Evolutionary conservation across 2,888 invertebrate species (phyloP).

Genomic region (Formica aserva): DNA sequence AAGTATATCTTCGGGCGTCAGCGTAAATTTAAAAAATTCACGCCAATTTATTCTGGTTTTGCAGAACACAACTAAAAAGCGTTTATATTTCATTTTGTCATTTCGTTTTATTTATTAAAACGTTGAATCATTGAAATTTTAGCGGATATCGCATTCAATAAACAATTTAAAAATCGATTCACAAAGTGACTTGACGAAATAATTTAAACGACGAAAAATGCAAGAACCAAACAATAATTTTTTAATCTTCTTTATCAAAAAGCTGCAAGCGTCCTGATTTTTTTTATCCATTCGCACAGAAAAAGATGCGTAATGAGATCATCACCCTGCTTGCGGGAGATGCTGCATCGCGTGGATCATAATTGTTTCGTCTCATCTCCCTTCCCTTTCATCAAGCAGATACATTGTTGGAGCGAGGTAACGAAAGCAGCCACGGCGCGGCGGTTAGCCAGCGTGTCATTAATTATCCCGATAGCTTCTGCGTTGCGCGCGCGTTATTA

Average conservation of each 20-base stretch:
- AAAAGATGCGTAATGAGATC: conserved; percentile 1
- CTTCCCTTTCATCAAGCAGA: conserved; percentile 31
- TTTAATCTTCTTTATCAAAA: neutral
- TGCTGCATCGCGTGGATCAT: neutral
- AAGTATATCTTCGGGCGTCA: neutral
- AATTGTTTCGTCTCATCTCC: conserved; percentile 17
- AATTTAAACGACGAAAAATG: neutral
- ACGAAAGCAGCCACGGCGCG: conserved; percentile 35
- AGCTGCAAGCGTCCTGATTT: neutral
- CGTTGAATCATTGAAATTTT: neutral
- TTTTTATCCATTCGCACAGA: neutral
- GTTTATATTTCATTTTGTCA: neutral
- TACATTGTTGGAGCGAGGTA: conserved; percentile 30
- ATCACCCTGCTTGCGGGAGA: neutral
- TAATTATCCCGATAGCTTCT: conserved; percentile 56
- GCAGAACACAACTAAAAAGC: neutral
- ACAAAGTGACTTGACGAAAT: neutral
- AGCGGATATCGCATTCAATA: neutral
- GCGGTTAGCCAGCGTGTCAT: conserved; percentile 54
- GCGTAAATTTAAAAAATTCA: conserved; percentile 7
- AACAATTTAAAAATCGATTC: neutral
- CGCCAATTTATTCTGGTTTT: neutral
- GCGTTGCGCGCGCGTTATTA: conserved; percentile 51
- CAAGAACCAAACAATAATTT: neutral
- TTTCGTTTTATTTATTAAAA: neutral